Percentiles rank a stretch among this genome's conserved stretches.
These are phyloP conservation scores for Eulemur macaco DNA, from an alignment of 2,113 vertebrate genomes.

Conservation along the genomic window DNA sequence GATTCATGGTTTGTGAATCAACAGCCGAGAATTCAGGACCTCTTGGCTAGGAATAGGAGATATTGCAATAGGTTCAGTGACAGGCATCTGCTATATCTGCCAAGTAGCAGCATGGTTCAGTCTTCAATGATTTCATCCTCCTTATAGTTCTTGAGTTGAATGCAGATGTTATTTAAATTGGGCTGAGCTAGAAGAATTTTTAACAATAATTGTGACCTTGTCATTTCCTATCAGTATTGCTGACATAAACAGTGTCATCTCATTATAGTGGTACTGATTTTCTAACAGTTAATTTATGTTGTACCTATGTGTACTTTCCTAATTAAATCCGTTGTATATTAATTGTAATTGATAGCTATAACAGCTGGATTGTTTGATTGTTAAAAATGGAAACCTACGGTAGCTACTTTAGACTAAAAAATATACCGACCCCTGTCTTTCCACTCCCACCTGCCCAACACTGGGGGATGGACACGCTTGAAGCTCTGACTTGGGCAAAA, in stretches of 20 bases:
- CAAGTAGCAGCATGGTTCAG: not conserved
- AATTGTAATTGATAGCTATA: not conserved
- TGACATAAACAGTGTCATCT: not conserved
- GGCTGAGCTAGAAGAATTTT: not conserved
- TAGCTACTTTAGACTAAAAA: not conserved
- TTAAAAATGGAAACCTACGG: not conserved
- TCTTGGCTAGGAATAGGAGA: slow-evolving; percentile 27
- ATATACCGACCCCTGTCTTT: no score
- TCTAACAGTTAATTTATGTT: not conserved
- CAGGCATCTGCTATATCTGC: not conserved
- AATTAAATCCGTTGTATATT: not conserved
- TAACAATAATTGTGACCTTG: not conserved
- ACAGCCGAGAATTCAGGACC: slow-evolving; percentile 65
- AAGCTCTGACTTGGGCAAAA: no score
- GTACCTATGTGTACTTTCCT: not conserved
- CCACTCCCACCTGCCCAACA: no score
- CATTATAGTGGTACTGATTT: not conserved
- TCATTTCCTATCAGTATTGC: not conserved
- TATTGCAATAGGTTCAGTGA: not conserved
- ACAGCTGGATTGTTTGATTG: not conserved
- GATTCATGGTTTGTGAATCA: slow-evolving; percentile 71
- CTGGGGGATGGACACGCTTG: no score
- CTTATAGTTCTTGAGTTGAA: not conserved
- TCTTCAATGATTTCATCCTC: not conserved
- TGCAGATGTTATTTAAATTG: not conserved